These are phyloP conservation scores for Cyprinodon brontotheroides DNA, from an alignment of 2,113 vertebrate genomes.

Conservation along the genomic window DNA sequence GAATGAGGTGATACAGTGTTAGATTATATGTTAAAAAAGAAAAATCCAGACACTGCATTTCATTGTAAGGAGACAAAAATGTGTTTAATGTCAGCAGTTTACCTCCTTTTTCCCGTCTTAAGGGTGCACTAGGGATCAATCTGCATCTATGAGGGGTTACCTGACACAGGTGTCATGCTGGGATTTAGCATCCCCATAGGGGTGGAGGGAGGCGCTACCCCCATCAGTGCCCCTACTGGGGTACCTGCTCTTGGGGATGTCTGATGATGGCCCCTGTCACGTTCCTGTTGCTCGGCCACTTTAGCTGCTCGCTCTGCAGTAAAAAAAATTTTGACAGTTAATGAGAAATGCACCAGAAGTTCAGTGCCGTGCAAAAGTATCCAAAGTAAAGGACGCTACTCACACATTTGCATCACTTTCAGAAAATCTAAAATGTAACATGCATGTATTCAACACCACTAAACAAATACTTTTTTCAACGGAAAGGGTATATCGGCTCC, in stretches of 20 bases:
- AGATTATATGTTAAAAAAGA: slow-evolving; percentile 3
- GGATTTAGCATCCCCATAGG: slow-evolving; percentile 98
- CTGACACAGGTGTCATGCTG: slow-evolving; percentile 97
- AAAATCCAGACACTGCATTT: slow-evolving; percentile 15
- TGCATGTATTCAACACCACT: too few species aligned
- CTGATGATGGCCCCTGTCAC: slow-evolving; percentile 91
- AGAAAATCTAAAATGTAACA: too few species aligned
- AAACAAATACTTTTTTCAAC: too few species aligned
- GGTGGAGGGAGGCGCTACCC: slow-evolving; percentile 96
- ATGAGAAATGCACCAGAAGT: background rate
- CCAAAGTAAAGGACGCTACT: background rate
- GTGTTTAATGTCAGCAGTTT: slow-evolving; percentile 64
- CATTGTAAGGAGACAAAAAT: slow-evolving; percentile 20
- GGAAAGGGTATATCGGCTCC: too few species aligned
- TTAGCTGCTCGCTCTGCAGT: slow-evolving; percentile 96
- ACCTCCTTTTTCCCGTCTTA: slow-evolving; percentile 74
- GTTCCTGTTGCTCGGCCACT: slow-evolving; percentile 99
- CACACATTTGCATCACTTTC: too few species aligned
- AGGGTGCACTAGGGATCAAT: slow-evolving; percentile 58
- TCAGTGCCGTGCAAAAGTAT: background rate
- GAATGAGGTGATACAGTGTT: slow-evolving; percentile 12
- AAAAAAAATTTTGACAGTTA: background rate
- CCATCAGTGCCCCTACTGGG: slow-evolving; percentile 96
- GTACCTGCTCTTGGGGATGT: slow-evolving; percentile 97
- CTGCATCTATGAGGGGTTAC: slow-evolving; percentile 86